These are phyloP conservation scores for Drosophila kambysellisi DNA, from an alignment of 2,888 invertebrate species.

Conservation along the genomic window DNA sequence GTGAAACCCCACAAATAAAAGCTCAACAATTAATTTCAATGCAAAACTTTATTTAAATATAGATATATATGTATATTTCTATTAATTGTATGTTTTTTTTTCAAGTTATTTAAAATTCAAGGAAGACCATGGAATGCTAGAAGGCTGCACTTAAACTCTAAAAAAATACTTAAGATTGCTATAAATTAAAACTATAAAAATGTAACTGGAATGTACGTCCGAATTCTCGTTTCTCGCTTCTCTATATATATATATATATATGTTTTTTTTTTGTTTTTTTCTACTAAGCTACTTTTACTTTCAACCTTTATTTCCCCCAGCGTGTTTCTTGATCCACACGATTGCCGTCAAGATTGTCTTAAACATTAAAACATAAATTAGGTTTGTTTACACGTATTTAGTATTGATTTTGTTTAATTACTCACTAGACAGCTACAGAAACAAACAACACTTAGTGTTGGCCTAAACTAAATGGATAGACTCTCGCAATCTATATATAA, in stretches of 20 bases:
- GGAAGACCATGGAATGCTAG: constrained; percentile 77
- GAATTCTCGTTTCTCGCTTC: constrained; percentile 16
- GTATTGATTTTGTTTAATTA: constrained; percentile 30
- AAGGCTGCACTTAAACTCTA: constrained; percentile 52
- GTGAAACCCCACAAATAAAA: constrained; percentile 20
- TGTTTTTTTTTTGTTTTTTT: constrained; percentile 8
- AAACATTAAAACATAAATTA: constrained; percentile 66
- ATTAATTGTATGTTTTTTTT: constrained; percentile 19
- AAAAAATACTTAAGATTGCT: constrained; percentile 38
- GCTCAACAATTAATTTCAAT: constrained; percentile 51
- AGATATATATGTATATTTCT: constrained; percentile 45
- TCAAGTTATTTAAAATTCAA: constrained; percentile 73
- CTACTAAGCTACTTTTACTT: constrained; percentile 65
- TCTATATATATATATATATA: constrained; percentile 1
- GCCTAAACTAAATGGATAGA: constrained; percentile 56
- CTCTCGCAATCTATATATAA: constrained; percentile 35
- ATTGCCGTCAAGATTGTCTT: constrained; percentile 67
- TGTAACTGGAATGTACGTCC: constrained; percentile 67
- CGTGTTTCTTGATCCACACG: constrained; percentile 52
- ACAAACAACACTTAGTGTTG: constrained; percentile 74
- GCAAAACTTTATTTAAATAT: constrained; percentile 63
- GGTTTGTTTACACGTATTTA: constrained; percentile 43
- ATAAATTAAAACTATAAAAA: constrained; percentile 54
- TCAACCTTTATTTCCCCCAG: constrained; percentile 75
- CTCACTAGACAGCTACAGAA: constrained; percentile 37